Evolutionary conservation across 2,797 vertebrate species (phyloP), one percentile per base, ranked within the genome.

Genomic region (Botia almorhae): DNA sequence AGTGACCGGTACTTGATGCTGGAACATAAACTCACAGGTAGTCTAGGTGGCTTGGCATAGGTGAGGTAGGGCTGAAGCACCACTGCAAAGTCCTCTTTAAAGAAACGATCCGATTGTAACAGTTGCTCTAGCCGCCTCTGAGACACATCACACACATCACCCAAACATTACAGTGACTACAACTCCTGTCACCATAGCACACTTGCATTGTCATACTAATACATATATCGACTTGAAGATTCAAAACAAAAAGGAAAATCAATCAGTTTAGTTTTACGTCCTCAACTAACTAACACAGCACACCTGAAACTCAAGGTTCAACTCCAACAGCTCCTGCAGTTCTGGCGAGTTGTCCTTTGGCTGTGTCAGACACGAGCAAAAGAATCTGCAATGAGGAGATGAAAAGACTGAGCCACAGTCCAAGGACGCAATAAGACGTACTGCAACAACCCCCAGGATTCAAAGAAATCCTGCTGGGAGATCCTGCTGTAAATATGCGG

Each of bases 1-100:
- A 39, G 36, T 46, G 43, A 46, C 43, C 11, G 8, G 43, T 8
- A 53, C 16, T 51, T 51, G 13, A 53, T 16, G 16, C 14, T 53
- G 13, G 23, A 13, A 14, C 12, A 61, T 12, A 12, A 64, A 69
- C 86, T 81, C 55, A 92, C 91, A 80, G 87, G 81, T 11, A 89
- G 55, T 81, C 76, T 88, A 0, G 91, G 82, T 0, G 88, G 86
- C 21, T 23, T 13, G 48, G 86, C 69, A 0, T 70, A 19, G 29
- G 84, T 72, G 68, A 89, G 69, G 63, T 88, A 93, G 1, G 93
- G 93, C 48, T 93, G 92, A 51, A 93, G 88, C 61, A 93, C 84
- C 17, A 90, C 92, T 12, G 92, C 89, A 63, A 93, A 93, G 70
- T 93, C 92, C 69, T 90, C 73, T 67, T 87, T 93, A 73, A 92